Conservation (phyloP, 2,888 invertebrate genomes). For the Vandiemenella viatica region DNA sequence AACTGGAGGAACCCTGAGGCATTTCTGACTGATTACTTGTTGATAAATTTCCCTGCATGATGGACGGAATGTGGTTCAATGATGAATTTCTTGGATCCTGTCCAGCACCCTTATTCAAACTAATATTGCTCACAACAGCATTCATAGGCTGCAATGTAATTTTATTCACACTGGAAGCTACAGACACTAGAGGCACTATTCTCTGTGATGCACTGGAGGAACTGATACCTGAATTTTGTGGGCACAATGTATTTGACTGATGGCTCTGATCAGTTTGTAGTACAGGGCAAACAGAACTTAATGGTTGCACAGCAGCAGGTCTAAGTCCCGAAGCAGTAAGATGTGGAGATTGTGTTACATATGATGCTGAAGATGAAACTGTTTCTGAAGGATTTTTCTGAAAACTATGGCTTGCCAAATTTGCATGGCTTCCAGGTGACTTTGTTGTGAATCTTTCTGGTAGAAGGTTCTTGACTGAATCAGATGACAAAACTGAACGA, state of each 20-base stretch:
- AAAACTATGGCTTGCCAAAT: too few species aligned
- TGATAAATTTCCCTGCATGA: too few species aligned
- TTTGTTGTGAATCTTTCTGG: conserved; percentile 2
- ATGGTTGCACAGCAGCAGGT: conserved; percentile 1
- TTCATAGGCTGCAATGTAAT: background rate
- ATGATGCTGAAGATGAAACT: background rate
- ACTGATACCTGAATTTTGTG: background rate
- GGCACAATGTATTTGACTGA: background rate
- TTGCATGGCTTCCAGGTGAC: background rate
- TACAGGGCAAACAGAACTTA: conserved; percentile 4
- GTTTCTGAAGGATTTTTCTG: background rate
- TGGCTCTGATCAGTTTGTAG: background rate
- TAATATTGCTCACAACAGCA: background rate
- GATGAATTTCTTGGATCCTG: background rate
- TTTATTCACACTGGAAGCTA: background rate
- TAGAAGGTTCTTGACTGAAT: conserved; percentile 1
- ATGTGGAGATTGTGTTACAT: background rate
- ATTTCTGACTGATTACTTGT: background rate
- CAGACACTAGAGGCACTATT: background rate
- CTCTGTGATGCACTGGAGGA: background rate
- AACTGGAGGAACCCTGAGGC: background rate
- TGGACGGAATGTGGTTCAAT: background rate
- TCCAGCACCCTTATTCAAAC: background rate
- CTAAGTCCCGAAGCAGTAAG: too few species aligned
- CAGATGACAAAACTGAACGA: background rate